These are phyloP conservation scores for Nixonia krombeini DNA, from an alignment of 1,140 invertebrate genomes.

Conservation along the genomic window DNA sequence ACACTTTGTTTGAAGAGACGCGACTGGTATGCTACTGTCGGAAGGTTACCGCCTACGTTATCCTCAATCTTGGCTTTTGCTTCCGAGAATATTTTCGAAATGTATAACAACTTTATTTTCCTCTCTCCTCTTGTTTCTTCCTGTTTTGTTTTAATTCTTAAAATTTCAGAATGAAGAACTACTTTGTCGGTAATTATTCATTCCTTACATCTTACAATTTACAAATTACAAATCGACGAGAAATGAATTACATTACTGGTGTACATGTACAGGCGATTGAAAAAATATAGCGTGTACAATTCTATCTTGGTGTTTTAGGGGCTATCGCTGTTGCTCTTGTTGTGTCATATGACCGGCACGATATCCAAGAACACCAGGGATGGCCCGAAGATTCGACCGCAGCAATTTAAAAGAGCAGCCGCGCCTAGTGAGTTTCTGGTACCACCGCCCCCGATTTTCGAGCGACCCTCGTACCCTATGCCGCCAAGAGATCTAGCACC, in stretches of 20 bases:
- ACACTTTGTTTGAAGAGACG: conserved; percentile 3
- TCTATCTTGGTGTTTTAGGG: conserved; percentile 46
- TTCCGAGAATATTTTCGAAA: too few species aligned
- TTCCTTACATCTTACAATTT: too few species aligned
- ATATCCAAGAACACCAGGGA: conserved; percentile 47
- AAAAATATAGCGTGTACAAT: background rate
- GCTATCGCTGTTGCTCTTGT: conserved; percentile 54
- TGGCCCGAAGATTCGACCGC: conserved; percentile 27
- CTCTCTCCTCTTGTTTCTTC: too few species aligned
- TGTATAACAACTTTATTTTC: too few species aligned
- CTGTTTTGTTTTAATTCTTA: too few species aligned
- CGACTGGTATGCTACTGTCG: conserved; percentile 41
- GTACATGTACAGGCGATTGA: too few species aligned
- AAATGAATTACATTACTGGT: too few species aligned
- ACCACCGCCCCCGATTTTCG: conserved; percentile 52
- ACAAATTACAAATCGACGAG: too few species aligned
- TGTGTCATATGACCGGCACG: conserved; percentile 40
- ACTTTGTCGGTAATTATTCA: too few species aligned
- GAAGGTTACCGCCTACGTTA: too few species aligned
- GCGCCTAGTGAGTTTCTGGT: conserved; percentile 61
- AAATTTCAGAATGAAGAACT: too few species aligned
- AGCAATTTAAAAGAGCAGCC: conserved; percentile 43
- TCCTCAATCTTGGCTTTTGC: too few species aligned
- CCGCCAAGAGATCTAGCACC: conserved; percentile 34
- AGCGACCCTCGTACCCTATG: conserved; percentile 6